A percentile compares a stretch with the other conserved stretches of the same genome.
Evolutionary conservation across 2,113 vertebrate genomes (phyloP).

Genomic region (Alexandromys fortis): DNA sequence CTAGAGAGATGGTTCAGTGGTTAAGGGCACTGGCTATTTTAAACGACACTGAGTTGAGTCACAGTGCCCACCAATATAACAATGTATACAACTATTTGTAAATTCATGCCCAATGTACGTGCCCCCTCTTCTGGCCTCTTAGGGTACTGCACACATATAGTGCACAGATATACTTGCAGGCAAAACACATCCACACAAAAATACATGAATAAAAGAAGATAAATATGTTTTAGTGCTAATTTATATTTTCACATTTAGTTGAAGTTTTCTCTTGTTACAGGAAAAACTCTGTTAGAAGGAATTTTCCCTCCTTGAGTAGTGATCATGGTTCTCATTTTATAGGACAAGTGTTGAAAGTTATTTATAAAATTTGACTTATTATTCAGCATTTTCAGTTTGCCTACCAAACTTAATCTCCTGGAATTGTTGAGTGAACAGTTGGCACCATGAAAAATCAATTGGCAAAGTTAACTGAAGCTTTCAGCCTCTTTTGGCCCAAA

Average conservation of each 20-base stretch:
- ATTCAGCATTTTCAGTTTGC: neutral
- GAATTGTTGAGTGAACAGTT: neutral
- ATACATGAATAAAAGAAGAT: neutral
- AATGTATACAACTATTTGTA: neutral
- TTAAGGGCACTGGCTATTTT: neutral
- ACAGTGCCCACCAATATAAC: neutral
- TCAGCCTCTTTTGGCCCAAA: neutral
- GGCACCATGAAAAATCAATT: neutral
- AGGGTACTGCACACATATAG: neutral
- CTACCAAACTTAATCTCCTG: neutral
- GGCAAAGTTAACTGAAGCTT: neutral
- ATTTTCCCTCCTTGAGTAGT: neutral
- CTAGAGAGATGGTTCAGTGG: neutral
- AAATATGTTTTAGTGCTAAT: neutral
- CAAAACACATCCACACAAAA: neutral
- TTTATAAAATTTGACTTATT: neutral
- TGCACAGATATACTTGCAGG: neutral
- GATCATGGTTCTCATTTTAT: neutral
- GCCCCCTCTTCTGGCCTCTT: neutral
- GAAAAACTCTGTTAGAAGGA: neutral
- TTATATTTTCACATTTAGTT: neutral
- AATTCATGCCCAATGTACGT: neutral
- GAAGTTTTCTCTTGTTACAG: neutral
- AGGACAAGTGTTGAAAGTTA: neutral
- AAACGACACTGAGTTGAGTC: neutral